Evolutionary conservation across 2,888 invertebrate genomes (phyloP), one percentile per base, ranked within the genome.

Genomic region (Conomelus anceps): DNA sequence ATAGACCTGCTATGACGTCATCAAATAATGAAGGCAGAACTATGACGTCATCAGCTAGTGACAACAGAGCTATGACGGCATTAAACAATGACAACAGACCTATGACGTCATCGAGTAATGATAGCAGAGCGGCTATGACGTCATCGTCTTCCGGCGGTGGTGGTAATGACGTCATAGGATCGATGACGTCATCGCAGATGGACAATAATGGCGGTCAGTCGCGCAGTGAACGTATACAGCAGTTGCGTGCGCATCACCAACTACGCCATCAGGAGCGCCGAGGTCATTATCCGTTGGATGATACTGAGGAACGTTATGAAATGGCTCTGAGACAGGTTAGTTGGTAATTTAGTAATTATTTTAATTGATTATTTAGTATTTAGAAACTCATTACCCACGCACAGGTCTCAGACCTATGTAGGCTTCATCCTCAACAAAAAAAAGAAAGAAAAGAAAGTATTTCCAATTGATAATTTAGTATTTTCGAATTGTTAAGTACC

Each of bases 261-360:
- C 94, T 94, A 84, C 93, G 94, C 85, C 94, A 95, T 92, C 94
- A 94, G 22, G 94, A 95, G 91, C 93, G 95, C 87, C 94, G 95
- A 89, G 94, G 95, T 0, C 94, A 94, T 89, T 95, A 95, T 92
- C 95, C 95, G 0, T 92, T 94, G 3, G 95, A 95, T 85, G 95
- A 95, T 85, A 92, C 94, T 89, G 94, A 95, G 91, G 93, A 93
- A 91, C 92, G 93, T 88, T 94, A 94, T 91, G 94, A 94, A 90
- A 93, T 93, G 90, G 93, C 93, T 90, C 92, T 92, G 88, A 92
- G 93, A 92, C 93, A 93, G 92, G 93, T 93, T 91, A 91, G 90
- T 63, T 17, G 17, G 17, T 41, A 41, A 41, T 11, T 85, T 85
- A 22, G 86, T 85, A 20, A 13, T 85, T 17, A 22, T 85, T 85